Conservation (phyloP, 64 coral and sea anemone species). For the Montipora capricornis region DNA sequence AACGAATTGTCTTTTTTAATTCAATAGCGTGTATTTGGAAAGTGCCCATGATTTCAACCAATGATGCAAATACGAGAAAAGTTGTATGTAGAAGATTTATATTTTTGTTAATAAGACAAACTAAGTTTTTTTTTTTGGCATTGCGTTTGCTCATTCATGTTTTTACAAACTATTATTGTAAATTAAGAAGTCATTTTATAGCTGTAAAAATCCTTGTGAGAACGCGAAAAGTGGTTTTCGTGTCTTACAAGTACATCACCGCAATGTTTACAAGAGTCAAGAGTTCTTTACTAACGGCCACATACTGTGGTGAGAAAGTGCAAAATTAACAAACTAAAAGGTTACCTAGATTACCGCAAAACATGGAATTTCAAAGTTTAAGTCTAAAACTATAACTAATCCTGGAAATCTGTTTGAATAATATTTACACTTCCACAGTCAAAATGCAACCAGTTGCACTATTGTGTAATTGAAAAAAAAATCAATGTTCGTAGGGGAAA, state of each 20-base stretch:
- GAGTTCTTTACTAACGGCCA: not conserved
- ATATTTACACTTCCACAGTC: not conserved
- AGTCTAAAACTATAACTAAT: not conserved
- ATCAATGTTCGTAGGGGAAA: not conserved
- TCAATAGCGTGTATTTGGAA: not conserved
- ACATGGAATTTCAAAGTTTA: constrained; percentile 5
- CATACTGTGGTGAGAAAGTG: constrained; percentile 23
- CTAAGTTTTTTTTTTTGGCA: not conserved
- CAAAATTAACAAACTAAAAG: not conserved
- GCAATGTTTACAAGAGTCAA: not conserved
- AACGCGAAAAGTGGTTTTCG: not conserved
- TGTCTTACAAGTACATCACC: not conserved
- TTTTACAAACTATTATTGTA: too few relatives aligned
- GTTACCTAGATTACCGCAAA: not conserved
- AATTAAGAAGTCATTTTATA: not conserved
- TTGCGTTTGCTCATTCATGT: not conserved
- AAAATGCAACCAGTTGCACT: not conserved
- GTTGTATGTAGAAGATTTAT: not conserved
- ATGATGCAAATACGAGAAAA: not conserved
- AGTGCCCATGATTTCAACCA: not conserved
- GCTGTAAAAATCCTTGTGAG: not conserved
- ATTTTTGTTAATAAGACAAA: not conserved
- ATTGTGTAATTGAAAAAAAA: not conserved
- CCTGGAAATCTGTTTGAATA: constrained; percentile 2
- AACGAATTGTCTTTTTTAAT: not conserved